Base-by-base conservation (phyloP, 2,797 vertebrate genomes). In the Helicolenus hilgendorfi region DNA sequence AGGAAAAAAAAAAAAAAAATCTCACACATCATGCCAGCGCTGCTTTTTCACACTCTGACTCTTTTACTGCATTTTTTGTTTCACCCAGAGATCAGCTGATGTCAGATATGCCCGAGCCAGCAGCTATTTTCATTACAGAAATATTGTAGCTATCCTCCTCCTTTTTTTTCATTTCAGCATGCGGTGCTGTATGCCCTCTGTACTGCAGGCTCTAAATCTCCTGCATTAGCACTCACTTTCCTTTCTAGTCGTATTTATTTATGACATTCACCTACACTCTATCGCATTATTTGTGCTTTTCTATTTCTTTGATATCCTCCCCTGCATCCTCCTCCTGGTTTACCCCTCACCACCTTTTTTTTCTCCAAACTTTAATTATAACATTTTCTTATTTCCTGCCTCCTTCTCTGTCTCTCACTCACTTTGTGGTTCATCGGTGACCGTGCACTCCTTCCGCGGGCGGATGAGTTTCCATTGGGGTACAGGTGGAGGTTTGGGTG, bases 401-500 rank as follows among this genome's bases (percentile, higher is more conserved):
- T 81, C 35, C 20, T 53, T 22, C n/a, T 53, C 27, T 73, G 49
- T 56, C 29, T 88, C 56, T 80, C 53, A 85, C 93, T 85, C 78
- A 99, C 99, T 98, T 95, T 82, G 96, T 31, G 98, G 97, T 91
- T 99, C 98, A 83, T 98, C 98, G 4, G 97, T 98, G 83, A 98
- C 81, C 59, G 94, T 27, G 1, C 59, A 74, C 92, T 98, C 72
- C 72, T 97, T 98, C 88, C 95, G 97, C 7, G 89, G 98, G 72
- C 98, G 98, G 78, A 99, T 95, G 58, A 98, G 97, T 93, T 99
- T 99, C 98, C 98, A 99, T 22, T 41, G 8, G 67, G 98, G 97
- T 69, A 98, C 1, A 0, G 95, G 81, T 49, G 95, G 90, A n/a
- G 96, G 86, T 73, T 97, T 95, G 6, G 97, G 92, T 0, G 97